phyloP scores from a whole-genome alignment of 2,888 invertebrate genomes.

The Dryobotodes eremita region DNA sequence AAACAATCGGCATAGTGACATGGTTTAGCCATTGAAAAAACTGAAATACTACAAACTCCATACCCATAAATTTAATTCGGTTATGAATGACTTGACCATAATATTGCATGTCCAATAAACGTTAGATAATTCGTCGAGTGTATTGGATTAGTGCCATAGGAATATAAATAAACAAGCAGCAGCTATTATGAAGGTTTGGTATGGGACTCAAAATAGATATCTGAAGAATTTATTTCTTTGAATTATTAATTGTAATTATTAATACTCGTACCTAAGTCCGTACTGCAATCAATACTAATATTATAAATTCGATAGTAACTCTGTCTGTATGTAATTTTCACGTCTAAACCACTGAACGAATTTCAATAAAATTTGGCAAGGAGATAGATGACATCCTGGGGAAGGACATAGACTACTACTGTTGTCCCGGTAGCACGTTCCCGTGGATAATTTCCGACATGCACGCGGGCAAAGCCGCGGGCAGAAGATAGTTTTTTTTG shows the following conservation, averaged over 20 bases:
- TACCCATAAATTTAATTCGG: not conserved
- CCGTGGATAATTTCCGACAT: too few species aligned
- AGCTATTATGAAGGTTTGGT: not conserved
- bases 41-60: not conserved
- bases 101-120: not conserved
- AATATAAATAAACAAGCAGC: not conserved
- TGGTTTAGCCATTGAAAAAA: not conserved
- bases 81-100: constrained; percentile 2
- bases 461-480: too few species aligned
- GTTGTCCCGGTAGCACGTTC: too few species aligned
- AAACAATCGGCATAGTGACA: not conserved
- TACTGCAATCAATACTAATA: not conserved
- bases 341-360: too few species aligned
- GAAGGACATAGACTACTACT: too few species aligned
- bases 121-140: not conserved
- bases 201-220: not conserved
- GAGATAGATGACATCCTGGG: too few species aligned
- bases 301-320: too few species aligned
- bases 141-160: not conserved
- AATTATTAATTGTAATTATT: too few species aligned
- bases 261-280: not conserved
- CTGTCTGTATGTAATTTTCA: too few species aligned
- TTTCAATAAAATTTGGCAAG: too few species aligned
- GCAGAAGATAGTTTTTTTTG: not conserved
- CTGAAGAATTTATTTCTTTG: too few species aligned